These are phyloP conservation scores for Danionella cerebrum DNA, from an alignment of 2,113 vertebrate genomes.

Conservation along the genomic window DNA sequence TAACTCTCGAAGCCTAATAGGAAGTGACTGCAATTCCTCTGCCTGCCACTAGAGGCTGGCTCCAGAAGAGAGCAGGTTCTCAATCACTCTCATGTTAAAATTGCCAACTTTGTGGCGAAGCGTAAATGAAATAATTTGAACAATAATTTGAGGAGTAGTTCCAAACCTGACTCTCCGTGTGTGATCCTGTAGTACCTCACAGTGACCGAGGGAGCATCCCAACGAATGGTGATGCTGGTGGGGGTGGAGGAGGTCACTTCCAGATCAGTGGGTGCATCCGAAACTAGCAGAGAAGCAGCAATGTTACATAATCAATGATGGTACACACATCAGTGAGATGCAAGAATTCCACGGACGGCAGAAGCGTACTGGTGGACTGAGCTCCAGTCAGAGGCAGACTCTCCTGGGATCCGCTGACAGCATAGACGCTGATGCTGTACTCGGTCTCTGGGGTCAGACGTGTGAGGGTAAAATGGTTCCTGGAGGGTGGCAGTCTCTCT, in stretches of 20 bases:
- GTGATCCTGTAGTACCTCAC: conserved; percentile 93
- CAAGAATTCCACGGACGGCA: neutral
- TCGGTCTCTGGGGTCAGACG: conserved; percentile 79
- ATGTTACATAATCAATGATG: neutral
- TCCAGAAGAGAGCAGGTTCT: no score
- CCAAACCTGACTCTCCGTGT: conserved; percentile 76
- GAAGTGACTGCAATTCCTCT: no score
- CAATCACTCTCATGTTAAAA: no score
- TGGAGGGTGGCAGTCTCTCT: conserved; percentile 81
- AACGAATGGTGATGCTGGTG: conserved; percentile 77
- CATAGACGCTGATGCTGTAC: conserved; percentile 78
- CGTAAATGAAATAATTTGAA: neutral
- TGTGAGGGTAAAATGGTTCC: conserved; percentile 86
- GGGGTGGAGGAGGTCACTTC: conserved; percentile 76
- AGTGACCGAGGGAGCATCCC: conserved; percentile 87
- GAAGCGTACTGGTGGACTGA: conserved; percentile 79
- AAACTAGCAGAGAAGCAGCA: conserved; percentile 63
- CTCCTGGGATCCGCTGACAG: conserved; percentile 67
- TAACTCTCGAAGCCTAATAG: no score
- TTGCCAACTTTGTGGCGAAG: no score
- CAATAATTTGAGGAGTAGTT: neutral
- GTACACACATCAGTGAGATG: no score
- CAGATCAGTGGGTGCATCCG: conserved; percentile 87
- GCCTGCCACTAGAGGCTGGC: no score
- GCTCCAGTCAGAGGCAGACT: conserved; percentile 76